Base-by-base conservation (phyloP, 2,113 vertebrate genomes). In the Gymnocephalus cernua region DNA sequence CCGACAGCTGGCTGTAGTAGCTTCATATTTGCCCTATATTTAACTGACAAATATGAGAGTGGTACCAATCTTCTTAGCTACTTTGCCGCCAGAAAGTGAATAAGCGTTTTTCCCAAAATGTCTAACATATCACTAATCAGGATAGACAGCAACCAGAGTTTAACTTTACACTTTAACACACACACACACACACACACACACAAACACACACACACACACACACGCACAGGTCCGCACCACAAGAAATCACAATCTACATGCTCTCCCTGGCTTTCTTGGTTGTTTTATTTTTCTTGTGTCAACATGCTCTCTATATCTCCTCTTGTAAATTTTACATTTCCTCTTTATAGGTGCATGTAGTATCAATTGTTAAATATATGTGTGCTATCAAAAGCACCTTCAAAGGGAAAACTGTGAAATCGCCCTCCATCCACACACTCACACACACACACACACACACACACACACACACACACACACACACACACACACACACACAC, bases 301-400 rank as follows among this genome's bases (percentile, higher is more conserved):
- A 62, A 84, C 63, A 71, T 79, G 53, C 32, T 75, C 81, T 77
- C 35, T 4, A 78, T 72, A 51, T 71, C 58, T 64, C 6, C 15
- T 3, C 51, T 54, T 71, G n/a, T 86, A 51, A 77, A 82, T 88
- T 59, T 87, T 75, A 66, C 65, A 89, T 79, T 32, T 79, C 64
- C 75, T 80, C 72, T 79, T 75, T 84, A 54, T 53, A 76, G 77
- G 54, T 53, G 44, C 82, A 47, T 82, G 74, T 78, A 3, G 15
- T 74, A 89, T 92, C 27, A 86, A 89, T 88, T 69, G 41, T 84
- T 90, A 82, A 88, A 78, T n/a, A 69, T 57, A 27, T 86, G 71
- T 79, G 84, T 77, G 79, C 86, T 81, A 91, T 88, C 87, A 91
- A 85, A 91, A 68, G 83, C 77, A 58, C 45, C 77, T 88, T 74